Base-by-base conservation (phyloP, 2,888 invertebrate species). In the Trachelus troglodyta region DNA sequence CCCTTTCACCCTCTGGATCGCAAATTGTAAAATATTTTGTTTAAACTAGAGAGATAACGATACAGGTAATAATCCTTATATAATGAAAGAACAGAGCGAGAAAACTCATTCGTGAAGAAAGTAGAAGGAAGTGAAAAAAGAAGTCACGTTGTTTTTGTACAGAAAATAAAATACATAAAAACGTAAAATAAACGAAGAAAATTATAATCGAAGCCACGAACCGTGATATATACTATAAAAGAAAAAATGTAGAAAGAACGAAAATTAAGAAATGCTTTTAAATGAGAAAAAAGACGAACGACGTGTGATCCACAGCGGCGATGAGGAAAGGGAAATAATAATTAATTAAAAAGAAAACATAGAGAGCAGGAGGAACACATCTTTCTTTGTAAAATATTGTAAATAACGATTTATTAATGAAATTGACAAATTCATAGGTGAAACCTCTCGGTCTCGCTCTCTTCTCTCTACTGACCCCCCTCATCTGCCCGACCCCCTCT, bases 311-410 rank as follows among this genome's bases (percentile, higher is more conserved):
- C 4, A 40, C 4, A 40, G 37, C 4, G 37, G 12, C 15, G 4
- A 40, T 4, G 37, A 40, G 37, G 37, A 40, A 40, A 40, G 37
- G 37, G 37, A 15, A 40, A 15, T 40, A 40, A 40, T 15, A 4
- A 15, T 40, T 4, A 37, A 37, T 12, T 12, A 37, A 12, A 37
- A 37, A 37, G 3, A 12, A 12, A 37, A 15, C 12, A 12, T 4
- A 40, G 4, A 12, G 37, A 40, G 12, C 37, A 15, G 15, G 37
- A 40, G 37, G 37, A 40, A 4, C 37, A 40, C 37, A 40, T 86
- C 87, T 91, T 91, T 91, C 89, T 90, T 91, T 91, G 91, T 91
- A 91, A 90, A 80, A 91, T 91, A 91, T 89, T 91, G 91, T 91
- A 91, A 86, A 91, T 91, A 91, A 91, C 90, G 87, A 89, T 89